Evolutionary conservation across 2,113 vertebrate genomes (phyloP).

Genomic region (Alaudala cheleensis): DNA sequence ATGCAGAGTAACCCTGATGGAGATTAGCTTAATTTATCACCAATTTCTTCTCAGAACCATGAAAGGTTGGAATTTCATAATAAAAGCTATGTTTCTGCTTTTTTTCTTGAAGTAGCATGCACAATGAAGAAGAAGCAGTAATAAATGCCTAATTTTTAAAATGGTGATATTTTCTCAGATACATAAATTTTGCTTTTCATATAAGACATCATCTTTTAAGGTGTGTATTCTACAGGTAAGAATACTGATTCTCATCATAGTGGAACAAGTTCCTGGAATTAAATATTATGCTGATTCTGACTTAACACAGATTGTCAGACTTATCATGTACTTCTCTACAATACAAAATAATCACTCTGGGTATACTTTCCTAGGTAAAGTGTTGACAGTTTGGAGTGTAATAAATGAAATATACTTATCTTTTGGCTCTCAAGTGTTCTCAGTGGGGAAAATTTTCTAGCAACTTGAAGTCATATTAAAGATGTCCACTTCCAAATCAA

Average conservation of each 20-base stretch:
- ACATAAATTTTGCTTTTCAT: background rate
- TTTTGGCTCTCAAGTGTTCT: constrained; percentile 17
- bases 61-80: constrained; percentile 61
- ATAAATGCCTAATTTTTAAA: background rate
- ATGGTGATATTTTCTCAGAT: background rate
- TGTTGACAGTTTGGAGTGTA: constrained; percentile 13
- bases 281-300: background rate
- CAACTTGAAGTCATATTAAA: constrained; percentile 8
- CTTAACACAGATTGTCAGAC: background rate
- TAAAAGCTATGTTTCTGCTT: constrained; percentile 33
- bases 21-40: constrained; percentile 86
- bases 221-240: background rate
- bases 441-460: background rate
- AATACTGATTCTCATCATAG: background rate
- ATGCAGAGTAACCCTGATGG: constrained; percentile 79
- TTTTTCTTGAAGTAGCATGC: background rate
- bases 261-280: background rate
- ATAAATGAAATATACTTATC: constrained; percentile 22
- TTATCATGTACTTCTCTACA: background rate
- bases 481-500: constrained; percentile 9
- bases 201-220: background rate
- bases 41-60: constrained; percentile 71
- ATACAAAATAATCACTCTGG: constrained; percentile 19
- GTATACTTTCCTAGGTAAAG: background rate
- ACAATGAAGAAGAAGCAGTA: background rate